A percentile compares a stretch with the other conserved stretches of the same genome.
These are phyloP conservation scores for Sebastiscus albofasciatus DNA, from an alignment of 2,797 vertebrate genomes.

Conservation along the genomic window DNA sequence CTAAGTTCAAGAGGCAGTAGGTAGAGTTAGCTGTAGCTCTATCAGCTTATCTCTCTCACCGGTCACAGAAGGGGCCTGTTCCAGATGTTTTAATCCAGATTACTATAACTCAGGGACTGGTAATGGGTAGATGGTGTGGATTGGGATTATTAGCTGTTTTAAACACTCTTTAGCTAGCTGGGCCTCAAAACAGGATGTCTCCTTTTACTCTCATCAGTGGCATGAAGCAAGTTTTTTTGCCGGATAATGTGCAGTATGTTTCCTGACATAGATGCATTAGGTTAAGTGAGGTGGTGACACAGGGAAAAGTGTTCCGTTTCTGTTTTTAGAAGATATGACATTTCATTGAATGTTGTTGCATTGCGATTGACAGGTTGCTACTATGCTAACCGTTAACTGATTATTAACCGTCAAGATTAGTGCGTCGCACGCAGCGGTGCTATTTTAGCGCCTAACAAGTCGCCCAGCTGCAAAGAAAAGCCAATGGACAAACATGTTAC, in stretches of 20 bases:
- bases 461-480: too few relatives aligned
- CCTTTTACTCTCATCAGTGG: conserved; percentile 3
- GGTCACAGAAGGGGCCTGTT: conserved; percentile 36
- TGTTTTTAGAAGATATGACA: neutral
- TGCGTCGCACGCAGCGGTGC: too few relatives aligned
- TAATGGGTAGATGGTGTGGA: conserved; percentile 63
- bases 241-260: neutral
- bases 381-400: too few relatives aligned
- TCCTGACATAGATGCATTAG: neutral
- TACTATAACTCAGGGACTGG: conserved; percentile 55
- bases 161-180: conserved; percentile 48
- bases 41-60: conserved; percentile 47
- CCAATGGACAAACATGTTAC: too few relatives aligned
- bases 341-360: neutral
- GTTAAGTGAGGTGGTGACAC: neutral
- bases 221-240: neutral
- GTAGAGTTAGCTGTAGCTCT: conserved; percentile 18
- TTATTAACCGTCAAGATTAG: too few relatives aligned
- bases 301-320: neutral
- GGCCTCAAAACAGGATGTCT: conserved; percentile 18
- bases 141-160: conserved; percentile 70
- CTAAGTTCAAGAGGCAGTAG: conserved; percentile 13
- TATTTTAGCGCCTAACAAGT: too few relatives aligned
- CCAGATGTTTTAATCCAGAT: conserved; percentile 74
- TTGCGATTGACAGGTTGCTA: too few relatives aligned